Conservation (phyloP, 1,140 invertebrate genomes). For the Rhysida immarginata region DNA sequence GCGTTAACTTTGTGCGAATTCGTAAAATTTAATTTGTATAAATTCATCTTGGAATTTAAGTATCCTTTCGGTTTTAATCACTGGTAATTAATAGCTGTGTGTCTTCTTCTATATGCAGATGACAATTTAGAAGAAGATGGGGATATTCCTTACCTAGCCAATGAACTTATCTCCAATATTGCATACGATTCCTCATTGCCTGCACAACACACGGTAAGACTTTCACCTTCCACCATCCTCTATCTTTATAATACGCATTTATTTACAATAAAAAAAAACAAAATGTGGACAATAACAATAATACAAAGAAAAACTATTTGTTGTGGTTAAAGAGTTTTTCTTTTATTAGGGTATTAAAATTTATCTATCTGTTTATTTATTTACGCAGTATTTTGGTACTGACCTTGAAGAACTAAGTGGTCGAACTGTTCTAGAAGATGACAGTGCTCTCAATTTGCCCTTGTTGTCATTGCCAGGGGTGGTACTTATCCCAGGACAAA, state of each 20-base stretch:
- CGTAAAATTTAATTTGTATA: no score
- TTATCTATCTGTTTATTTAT: not conserved
- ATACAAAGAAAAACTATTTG: not conserved
- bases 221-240: not conserved
- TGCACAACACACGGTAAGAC: slow-evolving; percentile 17
- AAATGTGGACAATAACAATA: not conserved
- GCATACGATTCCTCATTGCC: slow-evolving; percentile 21
- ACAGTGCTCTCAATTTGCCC: slow-evolving; percentile 35
- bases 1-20: no score
- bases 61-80: no score
- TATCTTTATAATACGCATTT: not conserved
- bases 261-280: not conserved
- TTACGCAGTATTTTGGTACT: slow-evolving; percentile 42
- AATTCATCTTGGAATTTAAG: no score
- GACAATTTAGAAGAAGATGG: no score
- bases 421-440: slow-evolving; percentile 41
- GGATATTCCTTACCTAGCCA: no score
- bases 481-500: slow-evolving; percentile 53
- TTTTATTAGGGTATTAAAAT: not conserved
- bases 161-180: slow-evolving; percentile 2
- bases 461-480: slow-evolving; percentile 42
- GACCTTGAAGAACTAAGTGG: slow-evolving; percentile 45
- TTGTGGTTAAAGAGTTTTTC: not conserved
- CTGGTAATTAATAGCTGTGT: no score
- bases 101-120: no score